phyloP scores from a whole-genome alignment of 2,797 vertebrate genomes.

The Sebastes ruberrimus region DNA sequence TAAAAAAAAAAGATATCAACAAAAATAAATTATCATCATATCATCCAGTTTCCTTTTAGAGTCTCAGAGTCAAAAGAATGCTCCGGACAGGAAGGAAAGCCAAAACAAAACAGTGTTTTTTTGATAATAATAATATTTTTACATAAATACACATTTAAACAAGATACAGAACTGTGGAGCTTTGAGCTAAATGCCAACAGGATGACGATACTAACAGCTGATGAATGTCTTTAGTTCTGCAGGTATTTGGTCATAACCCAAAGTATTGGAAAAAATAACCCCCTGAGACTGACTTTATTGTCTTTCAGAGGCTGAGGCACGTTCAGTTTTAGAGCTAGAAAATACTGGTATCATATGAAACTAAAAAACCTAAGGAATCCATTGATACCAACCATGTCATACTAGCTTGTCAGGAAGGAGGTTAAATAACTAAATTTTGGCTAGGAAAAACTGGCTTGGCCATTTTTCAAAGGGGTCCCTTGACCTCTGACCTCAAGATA shows the following conservation, averaged over 20 bases:
- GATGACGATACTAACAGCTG: background rate
- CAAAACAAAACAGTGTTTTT: background rate
- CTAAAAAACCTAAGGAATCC: too few relatives aligned
- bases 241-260: background rate
- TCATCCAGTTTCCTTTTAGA: background rate
- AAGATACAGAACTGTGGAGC: background rate
- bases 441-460: fast-evolving
- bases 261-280: too few relatives aligned
- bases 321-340: too few relatives aligned
- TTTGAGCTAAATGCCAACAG: background rate
- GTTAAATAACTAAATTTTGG: too few relatives aligned
- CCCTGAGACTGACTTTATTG: too few relatives aligned
- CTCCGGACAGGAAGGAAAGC: background rate
- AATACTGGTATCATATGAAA: too few relatives aligned
- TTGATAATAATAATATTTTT: background rate
- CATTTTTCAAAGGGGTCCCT: too few relatives aligned
- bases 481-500: too few relatives aligned
- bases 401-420: too few relatives aligned
- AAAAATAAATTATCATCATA: background rate
- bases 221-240: background rate
- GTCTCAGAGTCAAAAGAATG: background rate
- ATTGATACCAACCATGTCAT: too few relatives aligned
- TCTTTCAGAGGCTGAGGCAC: too few relatives aligned
- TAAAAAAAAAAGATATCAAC: background rate
- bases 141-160: background rate